phyloP scores from a whole-genome alignment of 1,140 invertebrate genomes.

The Episyrphus balteatus region DNA sequence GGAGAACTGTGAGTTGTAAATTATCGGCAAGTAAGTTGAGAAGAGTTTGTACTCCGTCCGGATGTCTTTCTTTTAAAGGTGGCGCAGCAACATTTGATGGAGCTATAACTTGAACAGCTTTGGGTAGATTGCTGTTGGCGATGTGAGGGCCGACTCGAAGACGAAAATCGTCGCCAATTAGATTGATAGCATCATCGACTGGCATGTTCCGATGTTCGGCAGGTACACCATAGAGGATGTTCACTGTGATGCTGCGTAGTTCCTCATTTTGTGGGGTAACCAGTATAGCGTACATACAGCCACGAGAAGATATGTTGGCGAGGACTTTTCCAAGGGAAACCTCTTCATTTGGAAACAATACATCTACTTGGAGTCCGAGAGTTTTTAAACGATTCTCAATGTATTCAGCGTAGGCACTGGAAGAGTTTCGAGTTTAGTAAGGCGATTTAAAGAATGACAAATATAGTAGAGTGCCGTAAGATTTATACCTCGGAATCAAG shows the following conservation, averaged over 20 bases:
- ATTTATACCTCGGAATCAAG: too few relatives aligned
- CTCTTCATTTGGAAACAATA: constrained; percentile 82
- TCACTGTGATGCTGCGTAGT: constrained; percentile 76
- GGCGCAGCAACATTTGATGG: constrained; percentile 5
- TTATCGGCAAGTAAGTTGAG: constrained; percentile 71
- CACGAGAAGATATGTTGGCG: constrained; percentile 75
- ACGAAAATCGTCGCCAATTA: constrained; percentile 69
- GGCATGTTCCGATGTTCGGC: constrained; percentile 91
- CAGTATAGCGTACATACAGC: constrained; percentile 79
- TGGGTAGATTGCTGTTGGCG: background rate
- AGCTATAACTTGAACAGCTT: constrained; percentile 4
- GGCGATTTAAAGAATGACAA: background rate
- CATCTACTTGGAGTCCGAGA: constrained; percentile 67
- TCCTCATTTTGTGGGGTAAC: constrained; percentile 75
- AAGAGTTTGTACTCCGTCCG: constrained; percentile 61
- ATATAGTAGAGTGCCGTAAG: too few relatives aligned
- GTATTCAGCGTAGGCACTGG: constrained; percentile 77
- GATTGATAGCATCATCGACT: constrained; percentile 72
- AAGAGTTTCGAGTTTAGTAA: constrained; percentile 10
- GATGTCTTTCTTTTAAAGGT: constrained; percentile 42
- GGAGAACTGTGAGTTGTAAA: constrained; percentile 61
- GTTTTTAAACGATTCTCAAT: constrained; percentile 75
- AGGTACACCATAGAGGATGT: constrained; percentile 80
- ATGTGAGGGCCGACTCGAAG: constrained; percentile 33
- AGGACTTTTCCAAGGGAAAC: constrained; percentile 71